Conservation (phyloP, 2,888 invertebrate genomes). For the Molorchus minor region DNA sequence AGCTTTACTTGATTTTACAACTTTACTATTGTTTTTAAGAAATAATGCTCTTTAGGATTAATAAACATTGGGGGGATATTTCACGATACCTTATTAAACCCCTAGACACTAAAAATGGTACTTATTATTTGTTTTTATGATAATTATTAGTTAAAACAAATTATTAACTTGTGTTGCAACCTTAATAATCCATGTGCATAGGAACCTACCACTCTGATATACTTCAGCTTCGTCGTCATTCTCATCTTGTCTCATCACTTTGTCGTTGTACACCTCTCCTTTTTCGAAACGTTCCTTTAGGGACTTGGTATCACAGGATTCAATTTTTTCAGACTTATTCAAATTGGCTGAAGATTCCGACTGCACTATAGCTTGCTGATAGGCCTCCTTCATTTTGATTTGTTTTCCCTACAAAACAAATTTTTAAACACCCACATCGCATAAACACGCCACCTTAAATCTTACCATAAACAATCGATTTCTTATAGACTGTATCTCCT, state of each 20-base stretch:
- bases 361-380: slow-evolving; percentile 88
- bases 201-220: slow-evolving; percentile 77
- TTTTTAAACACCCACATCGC: slow-evolving; percentile 1
- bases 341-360: slow-evolving; percentile 70
- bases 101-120: no score
- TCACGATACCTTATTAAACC: no score
- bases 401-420: slow-evolving; percentile 78
- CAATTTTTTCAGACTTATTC: slow-evolving; percentile 63
- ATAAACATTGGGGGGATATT: no score
- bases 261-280: slow-evolving; percentile 74
- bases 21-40: no score
- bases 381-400: slow-evolving; percentile 89
- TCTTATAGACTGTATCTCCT: slow-evolving; percentile 87
- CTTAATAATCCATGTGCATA: background rate
- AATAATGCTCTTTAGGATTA: no score
- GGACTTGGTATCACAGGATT: slow-evolving; percentile 65
- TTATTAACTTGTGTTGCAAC: background rate
- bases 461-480: slow-evolving; percentile 82
- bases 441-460: background rate
- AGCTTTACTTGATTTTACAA: no score
- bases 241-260: slow-evolving; percentile 63
- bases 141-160: no score
- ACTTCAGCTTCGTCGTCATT: slow-evolving; percentile 78
- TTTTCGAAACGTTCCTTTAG: slow-evolving; percentile 82
- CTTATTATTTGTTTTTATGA: no score